Base-by-base conservation (phyloP, 2,113 vertebrate species). In the Stegastes partitus region DNA sequence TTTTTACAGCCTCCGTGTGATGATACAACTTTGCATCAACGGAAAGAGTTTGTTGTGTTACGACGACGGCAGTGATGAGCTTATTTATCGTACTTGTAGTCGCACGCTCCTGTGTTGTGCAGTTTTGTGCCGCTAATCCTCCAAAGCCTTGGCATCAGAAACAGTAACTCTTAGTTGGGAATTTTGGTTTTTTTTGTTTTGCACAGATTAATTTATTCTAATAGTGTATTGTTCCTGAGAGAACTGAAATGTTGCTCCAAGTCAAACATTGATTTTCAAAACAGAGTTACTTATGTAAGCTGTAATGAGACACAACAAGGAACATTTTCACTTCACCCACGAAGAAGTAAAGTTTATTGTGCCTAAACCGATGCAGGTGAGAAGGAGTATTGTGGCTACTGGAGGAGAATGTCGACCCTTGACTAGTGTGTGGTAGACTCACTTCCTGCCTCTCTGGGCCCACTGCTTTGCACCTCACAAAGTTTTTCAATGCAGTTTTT, bases 191-290 rank as follows among this genome's bases (percentile, higher is more conserved):
- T 26, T 66, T 54, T 50, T 55, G 7, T 73, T 55, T 76, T 68
- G 34, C 45, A 34, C 31, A 42, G 63, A 37, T 69, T 69, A 9
- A 61, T 85, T 62, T 74, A 51, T 44, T 68, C 19, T 59, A 15
- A 34, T 21, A 14, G 42, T 31, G 45, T 15, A n/a, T 56, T 18
- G 7, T 39, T 22, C 44, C n/a, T 54, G 21, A 61, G 44, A 69
- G n/a, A 45, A 26, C 11, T 62, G 16, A 68, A 25, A 42, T 21
- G 68, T 63, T 53, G 39, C 34, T 75, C 26, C 25, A 10, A 23
- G 49, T 42, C 2, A 56, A 15, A 53, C 49, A 53, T 44, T 37
- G 11, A 63, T 68, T 72, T 50, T 11, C 37, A 19, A 7, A n/a
- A 31, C n/a, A 0, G 19, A 56, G 61, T 9, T 63, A 53, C 1